Evolutionary conservation across 2,888 invertebrate species (phyloP).

Genomic region (Andricus quercusramuli): DNA sequence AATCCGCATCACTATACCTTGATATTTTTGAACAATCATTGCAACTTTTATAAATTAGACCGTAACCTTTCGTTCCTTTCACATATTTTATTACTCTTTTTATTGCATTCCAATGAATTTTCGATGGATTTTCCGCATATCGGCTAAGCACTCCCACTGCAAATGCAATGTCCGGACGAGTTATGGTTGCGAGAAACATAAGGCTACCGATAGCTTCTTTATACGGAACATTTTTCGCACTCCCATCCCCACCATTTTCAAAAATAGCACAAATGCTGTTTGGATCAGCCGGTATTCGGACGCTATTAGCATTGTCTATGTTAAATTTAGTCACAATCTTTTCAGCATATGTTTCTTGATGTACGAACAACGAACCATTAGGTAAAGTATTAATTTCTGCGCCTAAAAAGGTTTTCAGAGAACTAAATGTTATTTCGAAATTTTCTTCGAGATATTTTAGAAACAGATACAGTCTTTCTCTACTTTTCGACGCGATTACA

Average conservation of each 20-base stretch:
- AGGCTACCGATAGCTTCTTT: conserved; percentile 44
- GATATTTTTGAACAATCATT: too few species aligned
- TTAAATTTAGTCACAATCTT: conserved; percentile 46
- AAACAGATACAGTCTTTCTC: too few species aligned
- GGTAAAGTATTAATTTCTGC: conserved; percentile 45
- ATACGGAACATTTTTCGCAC: conserved; percentile 40
- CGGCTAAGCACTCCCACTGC: too few species aligned
- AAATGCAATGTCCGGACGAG: too few species aligned
- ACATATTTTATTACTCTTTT: too few species aligned
- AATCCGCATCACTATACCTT: too few species aligned
- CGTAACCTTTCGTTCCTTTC: too few species aligned
- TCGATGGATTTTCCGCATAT: too few species aligned
- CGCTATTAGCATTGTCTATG: conserved; percentile 39
- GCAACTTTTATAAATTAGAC: too few species aligned
- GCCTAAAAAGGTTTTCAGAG: conserved; percentile 44
- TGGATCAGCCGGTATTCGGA: conserved; percentile 44
- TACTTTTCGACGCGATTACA: too few species aligned
- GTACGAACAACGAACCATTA: conserved; percentile 42
- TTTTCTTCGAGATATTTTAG: conserved; percentile 33
- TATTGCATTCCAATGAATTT: too few species aligned
- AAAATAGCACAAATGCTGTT: conserved; percentile 43
- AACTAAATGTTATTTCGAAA: conserved; percentile 41
- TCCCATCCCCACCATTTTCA: conserved; percentile 25
- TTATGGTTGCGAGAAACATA: conserved; percentile 37
- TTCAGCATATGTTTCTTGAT: conserved; percentile 48